Percentiles rank a stretch among this genome's conserved stretches.
These are phyloP conservation scores for Venustoraphidia nigricollis DNA, from an alignment of 2,888 invertebrate species.

Conservation along the genomic window DNA sequence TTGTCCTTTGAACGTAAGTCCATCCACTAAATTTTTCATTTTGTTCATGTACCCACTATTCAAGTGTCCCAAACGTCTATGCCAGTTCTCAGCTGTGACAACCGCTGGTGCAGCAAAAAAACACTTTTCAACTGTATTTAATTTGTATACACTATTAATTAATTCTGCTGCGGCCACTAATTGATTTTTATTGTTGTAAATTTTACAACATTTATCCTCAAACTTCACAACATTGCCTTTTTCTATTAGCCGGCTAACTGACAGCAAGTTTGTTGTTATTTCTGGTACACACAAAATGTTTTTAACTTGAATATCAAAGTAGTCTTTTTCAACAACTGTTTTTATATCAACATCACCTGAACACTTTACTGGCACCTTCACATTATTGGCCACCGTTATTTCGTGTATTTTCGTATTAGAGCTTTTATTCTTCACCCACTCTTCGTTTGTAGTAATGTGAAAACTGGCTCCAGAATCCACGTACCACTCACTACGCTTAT, in stretches of 20 bases:
- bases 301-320: conserved; percentile 8
- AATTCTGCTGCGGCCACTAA: conserved; percentile 11
- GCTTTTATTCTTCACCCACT: too few relatives aligned
- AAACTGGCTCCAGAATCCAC: too few relatives aligned
- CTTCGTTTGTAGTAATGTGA: too few relatives aligned
- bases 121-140: conserved; percentile 1
- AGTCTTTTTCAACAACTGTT: conserved; percentile 7
- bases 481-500: too few relatives aligned
- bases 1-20: not conserved
- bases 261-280: conserved; percentile 14
- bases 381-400: not conserved
- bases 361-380: conserved; percentile 11
- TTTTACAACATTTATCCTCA: conserved; percentile 10
- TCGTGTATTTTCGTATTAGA: too few relatives aligned
- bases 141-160: conserved; percentile 11
- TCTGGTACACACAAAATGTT: conserved; percentile 13
- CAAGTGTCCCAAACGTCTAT: not conserved
- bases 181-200: conserved; percentile 8
- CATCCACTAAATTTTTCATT: not conserved
- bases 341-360: conserved; percentile 11
- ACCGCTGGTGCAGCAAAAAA: not conserved
- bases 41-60: not conserved
- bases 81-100: not conserved
- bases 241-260: conserved; percentile 14
- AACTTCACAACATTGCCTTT: conserved; percentile 13